Evolutionary conservation across 1,140 invertebrate genomes (phyloP).

Genomic region (Mylabris phalerata): DNA sequence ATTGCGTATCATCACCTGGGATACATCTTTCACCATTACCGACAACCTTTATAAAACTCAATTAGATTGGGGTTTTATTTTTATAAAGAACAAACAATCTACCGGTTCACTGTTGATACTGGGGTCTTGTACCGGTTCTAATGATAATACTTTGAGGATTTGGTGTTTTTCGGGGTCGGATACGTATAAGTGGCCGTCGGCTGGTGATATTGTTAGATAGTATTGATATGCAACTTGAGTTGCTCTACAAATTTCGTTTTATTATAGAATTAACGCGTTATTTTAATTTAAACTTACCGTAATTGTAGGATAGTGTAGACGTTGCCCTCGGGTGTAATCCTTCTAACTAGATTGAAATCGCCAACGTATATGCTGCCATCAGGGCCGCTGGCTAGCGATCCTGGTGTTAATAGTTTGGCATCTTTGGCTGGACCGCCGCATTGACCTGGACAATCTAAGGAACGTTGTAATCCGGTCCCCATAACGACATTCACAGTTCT

Average conservation of each 20-base stretch:
- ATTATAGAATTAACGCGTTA: neutral
- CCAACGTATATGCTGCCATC: slow-evolving; percentile 96
- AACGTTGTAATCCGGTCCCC: slow-evolving; percentile 84
- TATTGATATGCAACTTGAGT: slow-evolving; percentile 93
- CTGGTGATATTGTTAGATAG: slow-evolving; percentile 89
- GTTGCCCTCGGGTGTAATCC: slow-evolving; percentile 85
- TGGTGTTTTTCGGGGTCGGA: slow-evolving; percentile 92
- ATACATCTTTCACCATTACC: slow-evolving; percentile 95
- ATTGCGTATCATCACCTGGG: slow-evolving; percentile 80
- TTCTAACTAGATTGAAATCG: slow-evolving; percentile 91
- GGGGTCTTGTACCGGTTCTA: slow-evolving; percentile 74
- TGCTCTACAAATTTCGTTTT: slow-evolving; percentile 52
- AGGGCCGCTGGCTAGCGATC: slow-evolving; percentile 85
- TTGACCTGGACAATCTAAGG: slow-evolving; percentile 65
- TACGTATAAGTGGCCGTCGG: slow-evolving; percentile 90
- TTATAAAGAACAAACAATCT: slow-evolving; percentile 18
- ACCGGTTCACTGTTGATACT: slow-evolving; percentile 74
- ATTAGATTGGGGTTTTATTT: neutral
- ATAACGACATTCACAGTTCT: slow-evolving; percentile 85
- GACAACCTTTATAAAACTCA: slow-evolving; percentile 54
- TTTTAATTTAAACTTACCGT: slow-evolving; percentile 53
- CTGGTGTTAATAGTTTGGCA: slow-evolving; percentile 81
- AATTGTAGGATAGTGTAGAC: slow-evolving; percentile 91
- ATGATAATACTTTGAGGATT: slow-evolving; percentile 65
- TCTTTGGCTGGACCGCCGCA: slow-evolving; percentile 84